Evolutionary conservation across 2,113 vertebrate species (phyloP).

Genomic region (Perca flavescens): DNA sequence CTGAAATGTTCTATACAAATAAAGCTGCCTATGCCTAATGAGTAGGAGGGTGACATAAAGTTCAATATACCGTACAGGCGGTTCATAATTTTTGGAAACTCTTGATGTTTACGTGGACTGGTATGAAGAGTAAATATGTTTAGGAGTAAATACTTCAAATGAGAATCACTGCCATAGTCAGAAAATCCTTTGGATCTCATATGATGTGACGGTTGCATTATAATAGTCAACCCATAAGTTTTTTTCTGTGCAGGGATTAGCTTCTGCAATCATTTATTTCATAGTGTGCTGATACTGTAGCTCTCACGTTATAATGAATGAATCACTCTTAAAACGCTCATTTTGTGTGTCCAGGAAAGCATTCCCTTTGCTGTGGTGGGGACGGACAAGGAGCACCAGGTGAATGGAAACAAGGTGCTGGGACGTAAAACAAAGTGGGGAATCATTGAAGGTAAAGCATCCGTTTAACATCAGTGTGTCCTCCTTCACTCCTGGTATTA

Average conservation of each 20-base stretch:
- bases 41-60: not conserved
- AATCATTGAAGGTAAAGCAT: conserved; percentile 91
- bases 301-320: not conserved
- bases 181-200: not conserved
- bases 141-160: too few species aligned
- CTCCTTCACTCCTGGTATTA: not conserved
- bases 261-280: not conserved
- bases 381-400: conserved; percentile 93
- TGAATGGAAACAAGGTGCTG: conserved; percentile 93
- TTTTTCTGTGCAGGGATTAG: not conserved
- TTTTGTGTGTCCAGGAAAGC: conserved; percentile 84
- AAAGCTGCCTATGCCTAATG: not conserved
- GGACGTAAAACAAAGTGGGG: conserved; percentile 98
- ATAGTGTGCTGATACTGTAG: not conserved
- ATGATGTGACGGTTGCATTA: not conserved
- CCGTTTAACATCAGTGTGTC: not conserved
- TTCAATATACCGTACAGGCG: not conserved
- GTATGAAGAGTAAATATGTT: too few species aligned
- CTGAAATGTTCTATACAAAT: too few species aligned
- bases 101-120: too few species aligned
- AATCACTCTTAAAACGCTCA: not conserved
- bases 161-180: not conserved
- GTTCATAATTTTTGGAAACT: not conserved
- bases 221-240: not conserved
- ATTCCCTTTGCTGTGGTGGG: conserved; percentile 97